These are phyloP conservation scores for Siderastrea siderea DNA, from an alignment of 92 coral and sea anemone genomes.

Conservation along the genomic window DNA sequence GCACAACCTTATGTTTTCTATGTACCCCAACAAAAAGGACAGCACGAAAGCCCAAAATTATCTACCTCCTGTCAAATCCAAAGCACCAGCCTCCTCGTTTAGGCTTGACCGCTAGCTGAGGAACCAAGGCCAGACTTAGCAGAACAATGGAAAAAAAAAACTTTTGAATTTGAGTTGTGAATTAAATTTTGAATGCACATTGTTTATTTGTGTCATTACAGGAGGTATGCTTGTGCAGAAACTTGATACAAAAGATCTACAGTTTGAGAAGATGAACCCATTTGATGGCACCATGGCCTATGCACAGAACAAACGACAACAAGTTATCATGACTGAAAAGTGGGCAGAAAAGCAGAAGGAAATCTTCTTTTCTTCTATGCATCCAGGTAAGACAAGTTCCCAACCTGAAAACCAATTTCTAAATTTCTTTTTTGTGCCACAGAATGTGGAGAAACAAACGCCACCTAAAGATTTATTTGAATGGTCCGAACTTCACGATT, in stretches of 20 bases:
- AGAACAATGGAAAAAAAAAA: too few relatives aligned
- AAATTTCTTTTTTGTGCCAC: too few relatives aligned
- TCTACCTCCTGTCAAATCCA: too few relatives aligned
- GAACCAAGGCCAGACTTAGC: too few relatives aligned
- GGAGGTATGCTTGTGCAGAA: slow-evolving; percentile 94
- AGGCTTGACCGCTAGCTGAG: too few relatives aligned
- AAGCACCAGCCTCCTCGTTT: too few relatives aligned
- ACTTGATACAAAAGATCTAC: slow-evolving; percentile 84
- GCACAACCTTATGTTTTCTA: too few relatives aligned
- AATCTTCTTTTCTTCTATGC: slow-evolving; percentile 94
- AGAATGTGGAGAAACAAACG: too few relatives aligned
- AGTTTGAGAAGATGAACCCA: slow-evolving; percentile 87
- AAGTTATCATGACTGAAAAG: slow-evolving; percentile 92
- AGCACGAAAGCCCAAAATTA: too few relatives aligned
- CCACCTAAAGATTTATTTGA: too few relatives aligned
- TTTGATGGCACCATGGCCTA: slow-evolving; percentile 97
- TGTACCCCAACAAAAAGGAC: too few relatives aligned
- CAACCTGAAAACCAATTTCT: not conserved
- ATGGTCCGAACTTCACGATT: too few relatives aligned
- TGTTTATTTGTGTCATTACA: slow-evolving; percentile 5
- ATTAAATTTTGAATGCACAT: not conserved
- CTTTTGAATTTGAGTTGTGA: not conserved
- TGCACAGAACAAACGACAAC: slow-evolving; percentile 97
- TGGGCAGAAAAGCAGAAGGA: slow-evolving; percentile 89
- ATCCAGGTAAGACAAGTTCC: slow-evolving; percentile 79